phyloP scores from a whole-genome alignment of 2,888 invertebrate species.

The Opisthograptis luteolata region DNA sequence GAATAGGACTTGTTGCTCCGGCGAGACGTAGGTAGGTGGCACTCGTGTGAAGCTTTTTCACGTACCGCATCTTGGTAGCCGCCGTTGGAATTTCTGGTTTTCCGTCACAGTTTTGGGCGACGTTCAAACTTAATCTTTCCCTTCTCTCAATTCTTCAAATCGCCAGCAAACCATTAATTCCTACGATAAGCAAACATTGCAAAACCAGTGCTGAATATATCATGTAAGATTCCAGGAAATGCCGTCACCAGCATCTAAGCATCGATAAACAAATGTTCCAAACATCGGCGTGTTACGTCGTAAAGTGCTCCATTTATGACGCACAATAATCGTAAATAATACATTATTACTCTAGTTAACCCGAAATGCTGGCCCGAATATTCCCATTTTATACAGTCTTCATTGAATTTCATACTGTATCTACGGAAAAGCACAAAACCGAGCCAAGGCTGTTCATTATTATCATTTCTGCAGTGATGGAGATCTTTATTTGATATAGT shows the following conservation, averaged over 20 bases:
- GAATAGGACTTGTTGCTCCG: conserved; percentile 70
- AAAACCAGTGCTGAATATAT: conserved; percentile 5
- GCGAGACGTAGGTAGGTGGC: conserved; percentile 35
- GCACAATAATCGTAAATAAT: conserved; percentile 58
- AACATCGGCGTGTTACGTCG: conserved; percentile 44
- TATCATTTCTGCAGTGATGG: no score
- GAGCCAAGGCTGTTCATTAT: no score
- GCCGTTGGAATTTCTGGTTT: background rate
- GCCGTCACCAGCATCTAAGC: conserved; percentile 23
- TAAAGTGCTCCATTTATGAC: conserved; percentile 54
- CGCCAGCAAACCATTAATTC: background rate
- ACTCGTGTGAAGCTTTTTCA: conserved; percentile 43
- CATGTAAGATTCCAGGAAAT: conserved; percentile 22
- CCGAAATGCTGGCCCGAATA: conserved; percentile 23
- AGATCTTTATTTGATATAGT: no score
- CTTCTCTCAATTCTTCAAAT: no score
- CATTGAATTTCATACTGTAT: conserved; percentile 7
- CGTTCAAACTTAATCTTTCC: no score
- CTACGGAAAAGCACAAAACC: conserved; percentile 1
- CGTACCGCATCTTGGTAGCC: background rate
- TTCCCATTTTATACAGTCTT: conserved; percentile 8
- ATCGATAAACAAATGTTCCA: conserved; percentile 42
- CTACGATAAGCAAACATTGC: conserved; percentile 1
- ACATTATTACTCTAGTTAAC: conserved; percentile 33
- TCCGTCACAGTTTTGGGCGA: background rate